phyloP scores from a whole-genome alignment of 2,797 vertebrate genomes.

The Rhinella marina region DNA sequence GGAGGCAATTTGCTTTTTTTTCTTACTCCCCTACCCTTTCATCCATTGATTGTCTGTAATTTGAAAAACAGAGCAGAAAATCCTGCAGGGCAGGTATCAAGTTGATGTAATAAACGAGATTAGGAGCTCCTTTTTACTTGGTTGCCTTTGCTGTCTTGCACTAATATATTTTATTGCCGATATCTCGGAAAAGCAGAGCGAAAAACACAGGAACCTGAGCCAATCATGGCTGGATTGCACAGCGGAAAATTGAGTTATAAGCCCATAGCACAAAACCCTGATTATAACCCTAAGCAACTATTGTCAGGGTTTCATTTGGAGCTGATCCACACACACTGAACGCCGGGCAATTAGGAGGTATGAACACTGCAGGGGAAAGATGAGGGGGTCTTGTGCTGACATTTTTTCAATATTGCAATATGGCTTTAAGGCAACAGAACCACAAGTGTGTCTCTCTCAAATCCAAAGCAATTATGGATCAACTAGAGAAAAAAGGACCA shows the following conservation, averaged over 20 bases:
- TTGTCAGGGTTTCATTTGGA: slow-evolving; percentile 56
- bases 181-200: slow-evolving; percentile 24
- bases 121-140: slow-evolving; percentile 24
- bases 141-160: slow-evolving; percentile 32
- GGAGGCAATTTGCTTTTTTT: slow-evolving; percentile 2
- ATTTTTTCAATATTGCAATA: slow-evolving; percentile 20
- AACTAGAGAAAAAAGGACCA: neutral
- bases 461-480: slow-evolving; percentile 31
- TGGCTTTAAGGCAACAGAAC: slow-evolving; percentile 50
- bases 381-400: slow-evolving; percentile 51
- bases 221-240: slow-evolving; percentile 53
- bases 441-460: slow-evolving; percentile 52
- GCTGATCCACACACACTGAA: slow-evolving; percentile 40
- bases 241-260: slow-evolving; percentile 47
- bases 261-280: slow-evolving; percentile 61
- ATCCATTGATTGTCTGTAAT: slow-evolving; percentile 43
- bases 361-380: slow-evolving; percentile 51
- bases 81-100: slow-evolving; percentile 53
- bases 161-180: slow-evolving; percentile 56
- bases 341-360: slow-evolving; percentile 70
- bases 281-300: slow-evolving; percentile 68
- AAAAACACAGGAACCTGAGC: slow-evolving; percentile 52
- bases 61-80: slow-evolving; percentile 47
- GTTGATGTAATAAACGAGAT: slow-evolving; percentile 60
- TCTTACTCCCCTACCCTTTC: neutral